Evolutionary conservation across 2,888 invertebrate genomes (phyloP).

Genomic region (Rhamnusium bicolor): DNA sequence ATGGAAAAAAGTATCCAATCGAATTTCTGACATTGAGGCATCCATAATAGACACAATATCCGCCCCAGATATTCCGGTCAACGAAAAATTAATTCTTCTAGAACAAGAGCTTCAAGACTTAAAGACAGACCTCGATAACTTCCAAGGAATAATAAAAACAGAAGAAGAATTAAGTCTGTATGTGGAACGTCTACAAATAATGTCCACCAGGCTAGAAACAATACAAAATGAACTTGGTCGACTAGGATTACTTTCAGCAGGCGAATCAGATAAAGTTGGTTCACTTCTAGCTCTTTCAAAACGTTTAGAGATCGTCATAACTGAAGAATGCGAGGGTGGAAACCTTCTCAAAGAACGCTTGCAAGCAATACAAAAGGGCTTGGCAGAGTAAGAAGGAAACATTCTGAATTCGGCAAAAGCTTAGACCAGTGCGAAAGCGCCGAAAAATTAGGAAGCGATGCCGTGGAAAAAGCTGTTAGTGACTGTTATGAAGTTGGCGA

Average conservation of each 20-base stretch:
- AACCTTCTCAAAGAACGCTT: slow-evolving; percentile 83
- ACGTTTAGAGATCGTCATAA: slow-evolving; percentile 80
- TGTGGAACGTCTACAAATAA: slow-evolving; percentile 85
- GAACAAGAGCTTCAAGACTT: slow-evolving; percentile 86
- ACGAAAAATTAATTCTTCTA: slow-evolving; percentile 82
- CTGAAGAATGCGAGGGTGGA: slow-evolving; percentile 86
- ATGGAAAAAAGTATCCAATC: slow-evolving; percentile 79
- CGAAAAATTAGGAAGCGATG: slow-evolving; percentile 82
- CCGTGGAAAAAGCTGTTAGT: slow-evolving; percentile 83
- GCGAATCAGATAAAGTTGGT: slow-evolving; percentile 85
- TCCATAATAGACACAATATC: slow-evolving; percentile 81
- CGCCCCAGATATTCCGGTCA: slow-evolving; percentile 81
- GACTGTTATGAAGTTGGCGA: slow-evolving; percentile 82
- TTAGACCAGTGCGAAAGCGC: slow-evolving; percentile 84
- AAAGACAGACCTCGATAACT: slow-evolving; percentile 78
- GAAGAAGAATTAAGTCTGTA: slow-evolving; percentile 88
- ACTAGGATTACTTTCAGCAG: slow-evolving; percentile 81
- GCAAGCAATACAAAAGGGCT: slow-evolving; percentile 82
- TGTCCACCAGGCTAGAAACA: slow-evolving; percentile 82
- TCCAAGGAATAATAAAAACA: slow-evolving; percentile 86
- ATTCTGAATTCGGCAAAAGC: slow-evolving; percentile 75
- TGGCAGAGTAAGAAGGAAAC: slow-evolving; percentile 79
- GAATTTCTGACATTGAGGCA: slow-evolving; percentile 79
- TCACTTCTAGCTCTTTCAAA: slow-evolving; percentile 80
- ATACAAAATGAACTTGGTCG: slow-evolving; percentile 87